Percentiles rank a stretch among this genome's conserved stretches.
Evolutionary conservation across 2,113 vertebrate species (phyloP).

Genomic region (Leucoraja erinaceus): DNA sequence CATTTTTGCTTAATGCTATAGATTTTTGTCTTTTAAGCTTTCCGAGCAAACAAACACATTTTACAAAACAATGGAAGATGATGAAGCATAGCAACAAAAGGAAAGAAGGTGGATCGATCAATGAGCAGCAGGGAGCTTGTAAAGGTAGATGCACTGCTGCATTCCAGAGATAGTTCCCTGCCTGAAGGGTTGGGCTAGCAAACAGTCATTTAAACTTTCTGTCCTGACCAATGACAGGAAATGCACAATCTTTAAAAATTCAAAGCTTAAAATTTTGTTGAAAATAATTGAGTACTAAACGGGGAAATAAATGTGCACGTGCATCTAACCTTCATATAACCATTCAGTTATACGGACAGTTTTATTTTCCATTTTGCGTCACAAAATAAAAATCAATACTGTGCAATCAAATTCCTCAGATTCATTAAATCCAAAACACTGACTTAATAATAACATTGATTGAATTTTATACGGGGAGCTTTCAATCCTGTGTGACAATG

Average conservation of each 20-base stretch:
- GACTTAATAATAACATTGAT: background rate
- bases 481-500: background rate
- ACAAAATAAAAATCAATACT: background rate
- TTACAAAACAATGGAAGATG: constrained; percentile 1
- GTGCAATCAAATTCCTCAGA: background rate
- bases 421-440: background rate
- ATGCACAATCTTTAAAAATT: background rate
- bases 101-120: background rate
- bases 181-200: background rate
- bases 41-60: constrained; percentile 10
- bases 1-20: background rate
- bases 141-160: constrained; percentile 14
- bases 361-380: background rate
- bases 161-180: constrained; percentile 16
- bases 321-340: background rate
- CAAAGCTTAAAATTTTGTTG: background rate
- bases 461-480: background rate
- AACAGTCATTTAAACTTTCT: background rate
- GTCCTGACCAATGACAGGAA: background rate
- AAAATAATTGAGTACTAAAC: background rate
- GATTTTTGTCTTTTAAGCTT: constrained; percentile 23
- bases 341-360: too few relatives aligned
- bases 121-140: background rate
- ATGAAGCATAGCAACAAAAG: background rate
- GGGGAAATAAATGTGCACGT: background rate